Evolutionary conservation across 2,888 invertebrate genomes (phyloP).

Genomic region (Stenchaetothrips biformis): DNA sequence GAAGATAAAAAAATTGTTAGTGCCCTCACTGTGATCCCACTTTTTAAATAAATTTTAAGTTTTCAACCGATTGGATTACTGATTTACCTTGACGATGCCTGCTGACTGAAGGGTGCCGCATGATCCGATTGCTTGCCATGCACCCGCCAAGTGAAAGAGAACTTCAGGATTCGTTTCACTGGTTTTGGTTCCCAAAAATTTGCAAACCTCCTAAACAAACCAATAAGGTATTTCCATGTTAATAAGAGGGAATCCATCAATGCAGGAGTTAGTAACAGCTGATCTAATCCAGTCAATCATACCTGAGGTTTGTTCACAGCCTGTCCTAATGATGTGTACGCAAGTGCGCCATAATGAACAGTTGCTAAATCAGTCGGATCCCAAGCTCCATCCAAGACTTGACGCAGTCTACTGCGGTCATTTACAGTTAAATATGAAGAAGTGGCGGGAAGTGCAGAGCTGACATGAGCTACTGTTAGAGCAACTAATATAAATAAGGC

Average conservation of each 20-base stretch:
- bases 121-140: conserved; percentile 57
- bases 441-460: conserved; percentile 33
- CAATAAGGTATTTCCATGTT: conserved; percentile 21
- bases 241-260: conserved; percentile 20
- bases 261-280: conserved; percentile 31
- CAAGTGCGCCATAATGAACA: conserved; percentile 68
- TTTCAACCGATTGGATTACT: conserved; percentile 28
- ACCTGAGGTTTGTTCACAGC: conserved; percentile 56
- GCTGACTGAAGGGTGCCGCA: conserved; percentile 52
- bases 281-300: conserved; percentile 39
- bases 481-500: background rate
- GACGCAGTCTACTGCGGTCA: conserved; percentile 39
- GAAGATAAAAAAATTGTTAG: conserved; percentile 17
- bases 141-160: conserved; percentile 60
- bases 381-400: conserved; percentile 38
- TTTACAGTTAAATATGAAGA: conserved; percentile 39
- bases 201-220: conserved; percentile 48
- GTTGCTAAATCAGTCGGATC: conserved; percentile 55
- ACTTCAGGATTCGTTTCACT: conserved; percentile 48
- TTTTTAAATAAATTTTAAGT: conserved; percentile 24
- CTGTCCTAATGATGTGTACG: conserved; percentile 62
- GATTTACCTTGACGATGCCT: conserved; percentile 47
- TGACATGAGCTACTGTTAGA: background rate
- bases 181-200: conserved; percentile 44
- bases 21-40: background rate